A percentile compares a stretch with the other conserved stretches of the same genome.
Evolutionary conservation across 1,140 invertebrate species (phyloP).

Genomic region (Bacillus rossius): DNA sequence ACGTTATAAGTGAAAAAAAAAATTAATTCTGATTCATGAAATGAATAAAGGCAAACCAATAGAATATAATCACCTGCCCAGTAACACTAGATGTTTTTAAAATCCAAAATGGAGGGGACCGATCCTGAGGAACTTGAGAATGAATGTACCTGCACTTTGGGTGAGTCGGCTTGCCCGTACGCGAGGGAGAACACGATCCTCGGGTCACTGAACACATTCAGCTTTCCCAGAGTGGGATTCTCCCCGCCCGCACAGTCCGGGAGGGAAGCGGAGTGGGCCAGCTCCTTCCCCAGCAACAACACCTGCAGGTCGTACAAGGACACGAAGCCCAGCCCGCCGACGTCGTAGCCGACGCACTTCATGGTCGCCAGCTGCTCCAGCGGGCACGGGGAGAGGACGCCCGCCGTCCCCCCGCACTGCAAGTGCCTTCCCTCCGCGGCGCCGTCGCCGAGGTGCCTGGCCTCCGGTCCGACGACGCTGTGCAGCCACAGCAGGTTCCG

Average conservation of each 20-base stretch:
- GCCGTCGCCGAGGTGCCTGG: not conserved
- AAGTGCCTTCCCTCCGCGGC: not conserved
- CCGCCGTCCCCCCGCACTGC: not conserved
- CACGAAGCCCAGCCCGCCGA: slow-evolving; percentile 41
- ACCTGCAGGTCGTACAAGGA: slow-evolving; percentile 32
- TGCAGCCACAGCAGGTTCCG: slow-evolving; percentile 30
- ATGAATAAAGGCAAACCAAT: too few species aligned
- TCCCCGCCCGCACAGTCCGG: slow-evolving; percentile 36
- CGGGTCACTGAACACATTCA: slow-evolving; percentile 36
- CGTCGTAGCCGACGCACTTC: slow-evolving; percentile 35
- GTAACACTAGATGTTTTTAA: too few species aligned
- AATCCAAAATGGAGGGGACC: too few species aligned
- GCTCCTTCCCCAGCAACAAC: slow-evolving; percentile 32
- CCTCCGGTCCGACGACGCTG: not conserved
- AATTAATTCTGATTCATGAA: not conserved
- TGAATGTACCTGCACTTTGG: slow-evolving; percentile 27
- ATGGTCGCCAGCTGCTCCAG: slow-evolving; percentile 23
- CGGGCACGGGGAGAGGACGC: not conserved
- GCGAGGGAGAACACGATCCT: slow-evolving; percentile 37
- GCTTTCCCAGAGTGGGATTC: slow-evolving; percentile 26
- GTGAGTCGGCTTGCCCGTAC: slow-evolving; percentile 36
- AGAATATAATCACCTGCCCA: too few species aligned
- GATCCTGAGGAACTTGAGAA: not conserved
- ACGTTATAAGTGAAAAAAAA: too few species aligned
- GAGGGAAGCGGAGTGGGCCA: slow-evolving; percentile 31